A percentile compares a stretch with the other conserved stretches of the same genome.
Conservation (phyloP, 1,140 invertebrate species). For the Saccostrea cuccullata region DNA sequence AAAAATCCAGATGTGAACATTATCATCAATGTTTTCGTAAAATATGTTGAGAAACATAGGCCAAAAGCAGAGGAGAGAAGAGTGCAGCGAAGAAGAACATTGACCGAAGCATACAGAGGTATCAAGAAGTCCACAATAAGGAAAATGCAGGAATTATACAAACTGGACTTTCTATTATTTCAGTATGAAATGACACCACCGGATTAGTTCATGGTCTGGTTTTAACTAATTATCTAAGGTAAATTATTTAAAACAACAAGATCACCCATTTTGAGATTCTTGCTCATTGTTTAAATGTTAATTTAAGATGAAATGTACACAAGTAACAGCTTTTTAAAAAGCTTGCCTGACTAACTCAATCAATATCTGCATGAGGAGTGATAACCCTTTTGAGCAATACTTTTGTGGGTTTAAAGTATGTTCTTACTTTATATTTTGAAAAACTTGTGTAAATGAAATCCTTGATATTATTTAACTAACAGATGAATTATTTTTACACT, state of each 20-base stretch:
- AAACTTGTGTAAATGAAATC: no score
- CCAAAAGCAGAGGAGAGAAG: not conserved
- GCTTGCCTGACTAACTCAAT: no score
- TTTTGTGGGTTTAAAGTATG: no score
- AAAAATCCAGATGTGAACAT: not conserved
- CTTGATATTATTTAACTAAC: no score
- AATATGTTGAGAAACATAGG: not conserved
- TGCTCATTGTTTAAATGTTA: no score
- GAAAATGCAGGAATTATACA: slow-evolving; percentile 9
- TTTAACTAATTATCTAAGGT: not conserved
- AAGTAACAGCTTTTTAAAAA: no score
- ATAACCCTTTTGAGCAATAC: no score
- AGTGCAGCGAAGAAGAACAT: not conserved
- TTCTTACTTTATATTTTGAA: no score
- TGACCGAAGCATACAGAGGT: not conserved
- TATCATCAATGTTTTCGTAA: not conserved
- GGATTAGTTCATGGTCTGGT: not conserved
- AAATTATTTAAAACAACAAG: not conserved
- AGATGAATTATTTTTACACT: no score
- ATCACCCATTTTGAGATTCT: no score
- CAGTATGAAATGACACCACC: slow-evolving; percentile 29
- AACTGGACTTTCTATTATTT: slow-evolving; percentile 40
- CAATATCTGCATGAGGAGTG: no score
- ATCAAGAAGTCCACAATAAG: slow-evolving; percentile 1
- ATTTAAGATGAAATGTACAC: no score